phyloP scores from a whole-genome alignment of 2,888 invertebrate species.

The Eristalinus sepulchralis region DNA sequence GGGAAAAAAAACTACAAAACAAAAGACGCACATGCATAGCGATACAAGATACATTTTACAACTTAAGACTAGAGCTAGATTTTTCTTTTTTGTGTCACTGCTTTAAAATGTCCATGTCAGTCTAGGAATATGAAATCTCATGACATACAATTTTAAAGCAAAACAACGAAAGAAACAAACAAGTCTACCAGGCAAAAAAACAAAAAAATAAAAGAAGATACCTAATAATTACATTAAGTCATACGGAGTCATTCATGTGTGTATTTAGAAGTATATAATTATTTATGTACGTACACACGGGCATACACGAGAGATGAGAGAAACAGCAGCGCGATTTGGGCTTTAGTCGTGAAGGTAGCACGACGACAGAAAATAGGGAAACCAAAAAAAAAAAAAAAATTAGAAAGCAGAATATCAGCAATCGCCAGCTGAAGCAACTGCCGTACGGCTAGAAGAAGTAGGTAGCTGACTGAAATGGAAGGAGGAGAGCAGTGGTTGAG shows the following conservation, averaged over 20 bases:
- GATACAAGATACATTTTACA: background rate
- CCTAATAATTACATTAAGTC: too few species aligned
- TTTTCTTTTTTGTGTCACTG: background rate
- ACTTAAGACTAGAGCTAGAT: background rate
- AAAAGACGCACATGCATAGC: too few species aligned
- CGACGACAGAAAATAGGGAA: slow-evolving; percentile 11
- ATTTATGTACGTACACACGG: background rate
- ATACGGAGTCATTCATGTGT: background rate
- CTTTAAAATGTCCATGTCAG: slow-evolving; percentile 16
- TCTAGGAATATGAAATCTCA: slow-evolving; percentile 33
- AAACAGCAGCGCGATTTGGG: background rate
- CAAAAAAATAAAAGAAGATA: background rate
- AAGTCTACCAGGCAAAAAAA: background rate
- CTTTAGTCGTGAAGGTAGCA: background rate
- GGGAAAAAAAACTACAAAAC: too few species aligned
- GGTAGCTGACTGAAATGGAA: background rate
- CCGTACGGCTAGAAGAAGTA: too few species aligned
- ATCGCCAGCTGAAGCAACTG: background rate
- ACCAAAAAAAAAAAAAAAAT: background rate
- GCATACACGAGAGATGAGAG: background rate
- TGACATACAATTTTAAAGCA: slow-evolving; percentile 24
- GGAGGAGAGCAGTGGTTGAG: too few species aligned
- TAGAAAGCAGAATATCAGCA: background rate
- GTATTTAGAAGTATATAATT: background rate
- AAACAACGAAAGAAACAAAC: background rate